Conservation (phyloP, 2,113 vertebrate species). For the Oxygymnocypris stewartii region DNA sequence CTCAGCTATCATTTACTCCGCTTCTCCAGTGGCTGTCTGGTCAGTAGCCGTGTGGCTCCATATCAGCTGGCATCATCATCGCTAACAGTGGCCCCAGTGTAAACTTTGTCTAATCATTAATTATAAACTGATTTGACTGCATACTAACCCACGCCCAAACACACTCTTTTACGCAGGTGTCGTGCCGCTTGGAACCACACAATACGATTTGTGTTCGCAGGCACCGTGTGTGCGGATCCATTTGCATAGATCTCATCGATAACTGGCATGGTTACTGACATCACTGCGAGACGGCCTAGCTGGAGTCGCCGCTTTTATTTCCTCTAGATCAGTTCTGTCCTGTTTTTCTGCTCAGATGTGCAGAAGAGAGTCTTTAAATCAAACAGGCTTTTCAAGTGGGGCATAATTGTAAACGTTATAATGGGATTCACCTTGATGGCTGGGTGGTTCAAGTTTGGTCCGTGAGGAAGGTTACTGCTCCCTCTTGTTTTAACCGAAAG, state of each 20-base stretch:
- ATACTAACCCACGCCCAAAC: not conserved
- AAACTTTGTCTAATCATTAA: conserved; percentile 50
- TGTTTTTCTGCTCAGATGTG: not conserved
- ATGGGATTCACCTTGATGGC: conserved; percentile 20
- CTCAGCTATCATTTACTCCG: not conserved
- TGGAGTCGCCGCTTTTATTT: not conserved
- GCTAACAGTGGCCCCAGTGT: conserved; percentile 15
- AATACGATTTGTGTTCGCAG: not conserved
- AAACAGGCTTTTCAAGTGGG: conserved; percentile 7
- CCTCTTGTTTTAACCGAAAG: conserved; percentile 24
- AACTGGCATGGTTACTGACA: not conserved
- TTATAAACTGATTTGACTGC: conserved; percentile 16
- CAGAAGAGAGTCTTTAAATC: conserved; percentile 6
- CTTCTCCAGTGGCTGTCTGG: not conserved
- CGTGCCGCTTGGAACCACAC: not conserved
- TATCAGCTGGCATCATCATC: not conserved
- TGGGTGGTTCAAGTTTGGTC: not conserved
- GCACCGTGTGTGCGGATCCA: not conserved
- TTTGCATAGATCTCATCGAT: conserved; percentile 43
- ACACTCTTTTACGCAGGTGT: conserved; percentile 13
- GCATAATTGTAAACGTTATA: not conserved
- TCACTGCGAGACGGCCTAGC: conserved; percentile 3
- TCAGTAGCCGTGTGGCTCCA: not conserved
- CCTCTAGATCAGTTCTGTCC: not conserved
- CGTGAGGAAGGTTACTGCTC: conserved; percentile 2